Evolutionary conservation across 1,140 invertebrate genomes (phyloP).

Genomic region (Antheraea pernyi): DNA sequence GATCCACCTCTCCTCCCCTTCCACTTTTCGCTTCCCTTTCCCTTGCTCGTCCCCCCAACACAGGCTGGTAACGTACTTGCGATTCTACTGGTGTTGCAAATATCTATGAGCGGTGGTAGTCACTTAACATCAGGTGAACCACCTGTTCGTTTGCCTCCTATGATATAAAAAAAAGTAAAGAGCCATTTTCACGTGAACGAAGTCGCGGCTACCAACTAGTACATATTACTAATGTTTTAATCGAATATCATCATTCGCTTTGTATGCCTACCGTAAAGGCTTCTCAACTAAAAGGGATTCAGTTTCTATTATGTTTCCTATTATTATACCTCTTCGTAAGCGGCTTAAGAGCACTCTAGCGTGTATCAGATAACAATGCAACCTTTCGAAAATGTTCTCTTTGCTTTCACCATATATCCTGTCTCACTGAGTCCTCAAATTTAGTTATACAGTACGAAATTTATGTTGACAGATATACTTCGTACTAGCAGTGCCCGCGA

Average conservation of each 20-base stretch:
- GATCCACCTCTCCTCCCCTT: too few relatives aligned
- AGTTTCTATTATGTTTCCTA: slow-evolving; percentile 5
- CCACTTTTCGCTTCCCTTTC: too few relatives aligned
- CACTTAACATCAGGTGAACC: too few relatives aligned
- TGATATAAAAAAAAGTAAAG: too few relatives aligned
- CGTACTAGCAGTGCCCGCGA: too few relatives aligned
- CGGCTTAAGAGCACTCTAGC: slow-evolving; percentile 3
- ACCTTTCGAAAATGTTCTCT: slow-evolving; percentile 2
- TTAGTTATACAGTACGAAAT: not conserved
- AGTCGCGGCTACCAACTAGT: not conserved
- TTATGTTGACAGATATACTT: too few relatives aligned
- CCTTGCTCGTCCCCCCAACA: too few relatives aligned
- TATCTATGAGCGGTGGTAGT: too few relatives aligned
- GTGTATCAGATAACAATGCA: slow-evolving; percentile 4
- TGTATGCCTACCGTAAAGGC: not conserved
- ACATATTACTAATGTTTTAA: not conserved
- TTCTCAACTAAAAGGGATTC: slow-evolving; percentile 2
- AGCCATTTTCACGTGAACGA: too few relatives aligned
- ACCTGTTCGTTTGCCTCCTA: too few relatives aligned
- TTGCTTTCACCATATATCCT: not conserved
- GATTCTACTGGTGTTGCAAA: too few relatives aligned
- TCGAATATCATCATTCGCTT: slow-evolving; percentile 1
- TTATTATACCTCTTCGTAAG: slow-evolving; percentile 1
- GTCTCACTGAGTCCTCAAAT: not conserved
- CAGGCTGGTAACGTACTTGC: too few relatives aligned